Base-by-base conservation (phyloP, 1,140 invertebrate species). In the Calosoma granatense region DNA sequence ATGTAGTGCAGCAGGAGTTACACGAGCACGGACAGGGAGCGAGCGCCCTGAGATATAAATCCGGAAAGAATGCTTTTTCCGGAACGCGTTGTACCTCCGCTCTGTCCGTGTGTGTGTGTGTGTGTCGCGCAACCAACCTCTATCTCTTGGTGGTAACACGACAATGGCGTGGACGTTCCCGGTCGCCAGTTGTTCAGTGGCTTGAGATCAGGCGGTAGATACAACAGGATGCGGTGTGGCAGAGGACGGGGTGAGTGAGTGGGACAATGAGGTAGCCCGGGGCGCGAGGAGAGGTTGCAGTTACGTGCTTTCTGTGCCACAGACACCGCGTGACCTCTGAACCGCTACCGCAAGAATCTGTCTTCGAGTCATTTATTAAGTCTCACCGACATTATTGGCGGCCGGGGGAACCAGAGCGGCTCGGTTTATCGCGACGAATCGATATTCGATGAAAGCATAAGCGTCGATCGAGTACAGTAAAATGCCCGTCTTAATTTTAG, bases 341-440 rank as follows among this genome's bases (percentile, higher is more conserved):
- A 6, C 41, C 15, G 17, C 41, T 11, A 17, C 41, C 41, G 41
- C 41, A 47, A 47, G 41, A 47, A 47, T 47, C 41, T 47, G 41
- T 47, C 41, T 47, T 47, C 17, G 15, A 47, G 41, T 47, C 41
- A 47, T 47, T 47, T 47, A 47, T 47, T 47, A 47, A 47, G 41
- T 47, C 17, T 17, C 17, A 47, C 26, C 26, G 26, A 36, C 26
- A 36, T 36, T 36, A n/a, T 36, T 36, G 26, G 26, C 26, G 26
- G 6, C 26, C 26, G 26, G 26, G 26, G n/a, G n/a, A n/a, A n/a
- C 26, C n/a, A 9, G 26, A 9, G 26, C 26, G 26, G 6, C 26
- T n/a, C n/a, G 26, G 26, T 36, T 36, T 36, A 36, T 36, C 26
- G 26, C n/a, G 6, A n/a, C 26, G 6, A 36, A 36, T 36, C 26